A percentile compares a stretch with the other conserved stretches of the same genome.
phyloP scores from a whole-genome alignment of 2,888 invertebrate genomes.

The Tipula unca region DNA sequence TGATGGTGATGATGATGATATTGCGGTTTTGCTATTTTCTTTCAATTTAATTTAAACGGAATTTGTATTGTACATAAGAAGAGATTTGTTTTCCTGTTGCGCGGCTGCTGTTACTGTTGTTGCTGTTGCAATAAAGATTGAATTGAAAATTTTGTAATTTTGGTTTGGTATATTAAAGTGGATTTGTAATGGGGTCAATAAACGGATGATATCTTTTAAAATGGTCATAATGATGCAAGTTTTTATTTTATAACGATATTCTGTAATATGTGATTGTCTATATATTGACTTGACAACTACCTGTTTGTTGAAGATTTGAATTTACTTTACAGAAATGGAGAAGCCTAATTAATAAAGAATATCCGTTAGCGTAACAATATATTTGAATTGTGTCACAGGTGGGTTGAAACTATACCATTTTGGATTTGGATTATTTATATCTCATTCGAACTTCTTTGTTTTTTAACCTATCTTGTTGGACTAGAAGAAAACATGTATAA shows the following conservation, averaged over 20 bases:
- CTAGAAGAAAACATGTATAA: too few relatives aligned
- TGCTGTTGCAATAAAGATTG: neutral
- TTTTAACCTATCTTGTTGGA: too few relatives aligned
- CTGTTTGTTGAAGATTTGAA: neutral
- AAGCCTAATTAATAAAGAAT: too few relatives aligned
- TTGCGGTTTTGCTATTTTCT: neutral
- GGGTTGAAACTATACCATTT: too few relatives aligned
- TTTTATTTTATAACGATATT: too few relatives aligned
- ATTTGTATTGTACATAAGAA: neutral
- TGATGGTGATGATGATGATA: neutral
- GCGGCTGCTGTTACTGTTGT: too few relatives aligned
- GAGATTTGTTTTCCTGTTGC: neutral
- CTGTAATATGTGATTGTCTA: neutral
- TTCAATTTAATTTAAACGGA: conserved; percentile 2
- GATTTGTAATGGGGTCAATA: neutral
- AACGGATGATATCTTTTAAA: neutral
- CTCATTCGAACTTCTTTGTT: too few relatives aligned
- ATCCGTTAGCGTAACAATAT: too few relatives aligned
- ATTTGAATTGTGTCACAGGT: too few relatives aligned
- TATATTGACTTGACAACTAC: neutral
- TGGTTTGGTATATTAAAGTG: neutral
- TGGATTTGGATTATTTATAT: too few relatives aligned
- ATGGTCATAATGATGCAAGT: neutral
- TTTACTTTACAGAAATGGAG: too few relatives aligned
- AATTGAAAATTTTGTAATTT: neutral